These are phyloP conservation scores for Habropoda laboriosa DNA, from an alignment of 1,140 invertebrate genomes.

Conservation along the genomic window DNA sequence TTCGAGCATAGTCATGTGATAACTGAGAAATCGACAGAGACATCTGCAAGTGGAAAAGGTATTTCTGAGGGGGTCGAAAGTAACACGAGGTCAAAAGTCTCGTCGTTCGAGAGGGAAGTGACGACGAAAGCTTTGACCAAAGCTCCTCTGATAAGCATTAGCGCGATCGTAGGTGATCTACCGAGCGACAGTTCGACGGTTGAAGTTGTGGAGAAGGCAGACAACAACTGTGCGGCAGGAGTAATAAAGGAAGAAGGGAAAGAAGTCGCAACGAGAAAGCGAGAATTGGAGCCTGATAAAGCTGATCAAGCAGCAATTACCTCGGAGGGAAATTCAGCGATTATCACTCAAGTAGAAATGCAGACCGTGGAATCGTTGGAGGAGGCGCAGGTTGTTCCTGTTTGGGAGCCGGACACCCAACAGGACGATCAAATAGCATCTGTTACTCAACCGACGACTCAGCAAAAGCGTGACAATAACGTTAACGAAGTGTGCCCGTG, in stretches of 20 bases:
- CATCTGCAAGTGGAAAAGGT: slow-evolving; percentile 59
- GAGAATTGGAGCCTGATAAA: slow-evolving; percentile 20
- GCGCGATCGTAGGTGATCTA: slow-evolving; percentile 85
- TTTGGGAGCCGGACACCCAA: slow-evolving; percentile 71
- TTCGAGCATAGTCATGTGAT: slow-evolving; percentile 70
- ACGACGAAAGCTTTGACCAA: slow-evolving; percentile 64
- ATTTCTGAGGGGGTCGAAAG: slow-evolving; percentile 61
- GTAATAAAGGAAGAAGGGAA: slow-evolving; percentile 8
- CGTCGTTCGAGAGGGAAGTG: slow-evolving; percentile 9
- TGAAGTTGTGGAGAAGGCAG: slow-evolving; percentile 23
- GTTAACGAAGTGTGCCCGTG: slow-evolving; percentile 92
- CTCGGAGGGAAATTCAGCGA: slow-evolving; percentile 48
- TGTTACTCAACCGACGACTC: slow-evolving; percentile 54
- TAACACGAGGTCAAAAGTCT: background rate
- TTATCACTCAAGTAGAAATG: slow-evolving; percentile 71
- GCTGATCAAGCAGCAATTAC: background rate
- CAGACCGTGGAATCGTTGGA: slow-evolving; percentile 57
- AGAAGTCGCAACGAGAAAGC: slow-evolving; percentile 9
- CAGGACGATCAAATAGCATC: slow-evolving; percentile 57
- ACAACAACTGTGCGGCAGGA: background rate
- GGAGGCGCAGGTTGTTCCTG: slow-evolving; percentile 76
- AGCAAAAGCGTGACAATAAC: slow-evolving; percentile 83
- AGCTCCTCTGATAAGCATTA: slow-evolving; percentile 88
- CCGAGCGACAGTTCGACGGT: slow-evolving; percentile 69
- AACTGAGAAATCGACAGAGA: slow-evolving; percentile 43